phyloP scores from a whole-genome alignment of 2,888 invertebrate species.

The Ischnura elegans region DNA sequence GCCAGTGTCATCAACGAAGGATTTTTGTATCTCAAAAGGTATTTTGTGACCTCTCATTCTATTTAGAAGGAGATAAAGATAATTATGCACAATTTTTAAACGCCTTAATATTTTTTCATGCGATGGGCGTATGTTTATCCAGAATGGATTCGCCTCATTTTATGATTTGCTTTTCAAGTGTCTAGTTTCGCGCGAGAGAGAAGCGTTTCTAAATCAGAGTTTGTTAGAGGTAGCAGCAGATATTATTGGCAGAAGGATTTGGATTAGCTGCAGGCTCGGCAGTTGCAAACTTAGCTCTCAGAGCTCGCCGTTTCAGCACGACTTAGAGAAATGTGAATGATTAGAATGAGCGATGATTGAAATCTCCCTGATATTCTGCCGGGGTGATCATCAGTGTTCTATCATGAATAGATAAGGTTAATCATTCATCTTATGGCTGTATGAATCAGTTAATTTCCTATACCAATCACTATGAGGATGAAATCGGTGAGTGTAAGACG shows the following conservation, averaged over 20 bases:
- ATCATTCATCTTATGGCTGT: no score
- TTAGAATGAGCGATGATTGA: not conserved
- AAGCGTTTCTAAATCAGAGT: not conserved
- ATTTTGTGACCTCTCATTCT: no score
- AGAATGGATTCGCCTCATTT: no score
- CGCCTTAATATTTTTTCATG: not conserved
- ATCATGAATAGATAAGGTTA: no score
- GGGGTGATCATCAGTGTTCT: not conserved
- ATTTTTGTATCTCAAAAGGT: not conserved
- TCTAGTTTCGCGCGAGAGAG: not conserved
- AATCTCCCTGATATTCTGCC: not conserved
- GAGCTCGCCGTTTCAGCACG: not conserved
- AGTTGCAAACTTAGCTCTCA: not conserved
- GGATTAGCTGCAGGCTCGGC: not conserved
- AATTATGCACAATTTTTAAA: not conserved
- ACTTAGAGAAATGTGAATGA: not conserved
- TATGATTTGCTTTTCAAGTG: not conserved
- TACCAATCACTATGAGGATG: no score
- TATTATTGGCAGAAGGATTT: not conserved
- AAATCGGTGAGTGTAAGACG: no score
- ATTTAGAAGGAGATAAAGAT: not conserved
- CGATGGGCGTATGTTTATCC: no score
- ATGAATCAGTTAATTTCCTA: no score
- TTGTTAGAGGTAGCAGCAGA: not conserved
- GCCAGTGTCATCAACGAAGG: not conserved